These are phyloP conservation scores for Ophion ellenae DNA, from an alignment of 2,888 invertebrate genomes.

Conservation along the genomic window DNA sequence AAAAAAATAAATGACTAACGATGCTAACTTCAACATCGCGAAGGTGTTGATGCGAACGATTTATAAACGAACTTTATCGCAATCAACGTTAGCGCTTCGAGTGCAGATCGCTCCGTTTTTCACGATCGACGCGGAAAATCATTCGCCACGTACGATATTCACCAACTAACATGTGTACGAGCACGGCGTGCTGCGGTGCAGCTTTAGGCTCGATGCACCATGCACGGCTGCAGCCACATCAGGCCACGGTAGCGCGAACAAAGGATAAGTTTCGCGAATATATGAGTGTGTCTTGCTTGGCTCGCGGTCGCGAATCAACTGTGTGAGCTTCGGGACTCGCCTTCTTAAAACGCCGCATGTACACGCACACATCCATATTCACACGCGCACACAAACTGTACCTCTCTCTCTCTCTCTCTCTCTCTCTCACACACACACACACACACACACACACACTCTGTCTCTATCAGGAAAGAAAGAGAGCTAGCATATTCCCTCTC, in stretches of 20 bases:
- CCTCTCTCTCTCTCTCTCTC: constrained; percentile 43
- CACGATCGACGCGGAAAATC: neutral
- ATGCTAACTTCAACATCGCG: neutral
- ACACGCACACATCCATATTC: constrained; percentile 20
- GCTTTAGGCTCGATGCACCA: constrained; percentile 18
- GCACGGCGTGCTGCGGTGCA: neutral
- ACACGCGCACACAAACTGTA: constrained; percentile 13
- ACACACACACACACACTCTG: too few species aligned
- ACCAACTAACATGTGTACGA: neutral
- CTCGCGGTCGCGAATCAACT: constrained; percentile 81
- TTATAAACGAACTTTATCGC: neutral
- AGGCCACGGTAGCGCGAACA: constrained; percentile 26
- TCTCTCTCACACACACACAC: too few species aligned
- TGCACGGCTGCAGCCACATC: neutral
- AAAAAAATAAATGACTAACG: neutral
- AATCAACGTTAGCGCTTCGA: neutral
- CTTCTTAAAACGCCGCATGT: constrained; percentile 61
- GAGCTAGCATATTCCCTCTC: constrained; percentile 39
- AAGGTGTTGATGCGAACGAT: neutral
- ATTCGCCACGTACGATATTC: neutral
- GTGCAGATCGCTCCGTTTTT: too few species aligned
- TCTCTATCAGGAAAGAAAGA: constrained; percentile 63
- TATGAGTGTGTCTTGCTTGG: constrained; percentile 73
- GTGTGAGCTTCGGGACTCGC: constrained; percentile 74
- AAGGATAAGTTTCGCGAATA: constrained; percentile 53